Percentiles rank a stretch among this genome's conserved stretches.
Evolutionary conservation across 2,797 vertebrate genomes (phyloP).

Genomic region (Ceyx erithaca): DNA sequence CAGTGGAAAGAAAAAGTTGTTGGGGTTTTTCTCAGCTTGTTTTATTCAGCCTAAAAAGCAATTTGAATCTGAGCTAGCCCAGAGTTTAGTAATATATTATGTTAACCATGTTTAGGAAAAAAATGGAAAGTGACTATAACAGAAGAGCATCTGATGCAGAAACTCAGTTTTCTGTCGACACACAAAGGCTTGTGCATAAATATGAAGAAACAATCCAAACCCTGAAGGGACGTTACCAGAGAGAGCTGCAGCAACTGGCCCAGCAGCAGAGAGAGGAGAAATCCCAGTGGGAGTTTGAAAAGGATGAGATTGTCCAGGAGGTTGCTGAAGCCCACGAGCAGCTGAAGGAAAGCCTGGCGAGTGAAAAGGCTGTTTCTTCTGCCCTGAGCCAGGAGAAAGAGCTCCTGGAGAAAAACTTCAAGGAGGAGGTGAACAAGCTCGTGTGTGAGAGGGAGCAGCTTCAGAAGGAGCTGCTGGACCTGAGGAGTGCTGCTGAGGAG

Average conservation of each 20-base stretch:
- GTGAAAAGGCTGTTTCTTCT: constrained; percentile 68
- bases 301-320: constrained; percentile 79
- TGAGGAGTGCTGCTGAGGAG: constrained; percentile 69
- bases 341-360: constrained; percentile 71
- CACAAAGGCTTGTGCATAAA: constrained; percentile 78
- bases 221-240: constrained; percentile 80
- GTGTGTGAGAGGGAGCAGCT: constrained; percentile 79
- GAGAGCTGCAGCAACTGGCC: constrained; percentile 76
- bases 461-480: constrained; percentile 78
- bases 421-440: constrained; percentile 77
- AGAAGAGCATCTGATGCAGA: constrained; percentile 86
- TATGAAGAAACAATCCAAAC: constrained; percentile 79
- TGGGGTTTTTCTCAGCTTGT: neutral
- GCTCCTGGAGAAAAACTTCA: constrained; percentile 77
- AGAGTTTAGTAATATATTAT: constrained; percentile 76
- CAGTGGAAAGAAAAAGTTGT: neutral
- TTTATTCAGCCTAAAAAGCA: neutral
- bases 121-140: constrained; percentile 86
- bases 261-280: constrained; percentile 79
- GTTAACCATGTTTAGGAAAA: constrained; percentile 86
- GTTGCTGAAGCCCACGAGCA: constrained; percentile 65
- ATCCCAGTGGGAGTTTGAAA: constrained; percentile 82
- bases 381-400: constrained; percentile 76
- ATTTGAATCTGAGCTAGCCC: constrained; percentile 7
- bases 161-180: constrained; percentile 83